phyloP scores from a whole-genome alignment of 2,888 invertebrate species.

The Hyalella azteca region DNA sequence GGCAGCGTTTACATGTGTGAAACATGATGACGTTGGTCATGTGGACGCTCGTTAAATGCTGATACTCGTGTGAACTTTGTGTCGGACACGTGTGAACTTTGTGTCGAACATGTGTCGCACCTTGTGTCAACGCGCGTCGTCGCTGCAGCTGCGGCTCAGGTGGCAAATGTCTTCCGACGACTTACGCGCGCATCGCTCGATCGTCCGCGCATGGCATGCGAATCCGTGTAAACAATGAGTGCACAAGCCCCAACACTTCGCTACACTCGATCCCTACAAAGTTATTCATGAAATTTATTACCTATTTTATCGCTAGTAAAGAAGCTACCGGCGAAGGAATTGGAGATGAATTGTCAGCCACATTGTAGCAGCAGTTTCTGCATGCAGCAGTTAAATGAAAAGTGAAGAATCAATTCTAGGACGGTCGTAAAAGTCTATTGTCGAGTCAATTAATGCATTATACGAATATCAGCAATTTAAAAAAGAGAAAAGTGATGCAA shows the following conservation, averaged over 20 bases:
- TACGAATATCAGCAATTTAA: too few species aligned
- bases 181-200: too few species aligned
- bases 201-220: background rate
- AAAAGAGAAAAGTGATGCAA: too few species aligned
- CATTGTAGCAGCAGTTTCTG: too few species aligned
- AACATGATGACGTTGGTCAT: conserved; percentile 32
- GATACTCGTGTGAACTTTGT: conserved; percentile 20
- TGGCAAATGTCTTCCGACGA: too few species aligned
- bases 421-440: too few species aligned
- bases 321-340: background rate
- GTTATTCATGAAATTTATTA: conserved; percentile 27
- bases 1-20: conserved; percentile 25
- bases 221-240: conserved; percentile 12
- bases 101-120: conserved; percentile 14
- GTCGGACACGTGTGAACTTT: conserved; percentile 13
- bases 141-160: background rate
- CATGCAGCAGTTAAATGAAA: too few species aligned
- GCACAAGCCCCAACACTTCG: background rate
- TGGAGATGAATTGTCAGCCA: too few species aligned
- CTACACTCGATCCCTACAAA: background rate
- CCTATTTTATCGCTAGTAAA: background rate
- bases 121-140: background rate
- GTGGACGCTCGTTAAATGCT: conserved; percentile 3
- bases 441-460: too few species aligned
- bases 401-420: too few species aligned